phyloP scores from a whole-genome alignment of 2,113 vertebrate species.

The Glaucidium brasilianum region DNA sequence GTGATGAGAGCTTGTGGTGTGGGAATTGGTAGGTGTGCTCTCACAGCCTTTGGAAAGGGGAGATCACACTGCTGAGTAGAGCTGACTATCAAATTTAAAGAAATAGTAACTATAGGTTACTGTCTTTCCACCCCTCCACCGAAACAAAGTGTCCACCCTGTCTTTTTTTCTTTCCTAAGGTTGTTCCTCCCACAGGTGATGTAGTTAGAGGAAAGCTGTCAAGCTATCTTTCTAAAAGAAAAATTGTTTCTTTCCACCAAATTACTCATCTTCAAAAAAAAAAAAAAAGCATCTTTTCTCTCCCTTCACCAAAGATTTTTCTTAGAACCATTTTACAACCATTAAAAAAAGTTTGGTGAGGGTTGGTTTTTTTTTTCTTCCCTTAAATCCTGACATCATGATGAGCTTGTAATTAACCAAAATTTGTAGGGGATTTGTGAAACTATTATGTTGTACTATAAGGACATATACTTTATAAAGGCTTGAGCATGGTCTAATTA shows the following conservation, averaged over 20 bases:
- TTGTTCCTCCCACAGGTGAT: not conserved
- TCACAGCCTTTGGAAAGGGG: not conserved
- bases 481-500: constrained; percentile 45
- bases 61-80: not conserved
- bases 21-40: not conserved
- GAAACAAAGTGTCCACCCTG: not conserved
- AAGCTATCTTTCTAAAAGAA: not conserved
- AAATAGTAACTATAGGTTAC: not conserved
- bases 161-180: not conserved
- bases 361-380: not conserved
- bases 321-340: not conserved
- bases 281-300: not conserved
- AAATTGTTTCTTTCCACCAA: not conserved
- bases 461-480: constrained; percentile 48
- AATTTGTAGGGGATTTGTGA: constrained; percentile 29
- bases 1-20: not conserved
- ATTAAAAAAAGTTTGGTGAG: not conserved
- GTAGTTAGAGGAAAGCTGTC: not conserved
- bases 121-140: not conserved
- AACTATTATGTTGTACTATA: not conserved
- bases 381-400: not conserved
- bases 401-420: constrained; percentile 42
- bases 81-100: not conserved
- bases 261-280: not conserved
- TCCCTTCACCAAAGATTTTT: not conserved